A percentile compares a stretch with the other conserved stretches of the same genome.
Evolutionary conservation across 2,113 vertebrate genomes (phyloP).

Genomic region (Rhegmatorhina hoffmannsi): DNA sequence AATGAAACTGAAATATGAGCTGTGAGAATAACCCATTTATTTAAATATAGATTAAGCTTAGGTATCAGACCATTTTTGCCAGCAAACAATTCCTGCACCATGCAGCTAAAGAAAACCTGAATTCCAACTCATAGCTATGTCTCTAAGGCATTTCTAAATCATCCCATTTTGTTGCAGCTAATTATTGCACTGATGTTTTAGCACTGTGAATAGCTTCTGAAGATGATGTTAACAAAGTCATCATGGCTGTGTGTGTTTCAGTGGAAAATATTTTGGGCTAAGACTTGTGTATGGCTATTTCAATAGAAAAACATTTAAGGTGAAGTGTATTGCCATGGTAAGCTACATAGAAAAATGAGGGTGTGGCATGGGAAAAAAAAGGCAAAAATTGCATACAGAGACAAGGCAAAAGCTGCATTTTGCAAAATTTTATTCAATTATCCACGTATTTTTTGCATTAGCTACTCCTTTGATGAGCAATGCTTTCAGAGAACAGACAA

Average conservation of each 20-base stretch:
- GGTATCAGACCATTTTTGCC: not conserved
- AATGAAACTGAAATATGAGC: conserved; percentile 16
- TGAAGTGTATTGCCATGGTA: not conserved
- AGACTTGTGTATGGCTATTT: not conserved
- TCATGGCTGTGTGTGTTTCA: not conserved
- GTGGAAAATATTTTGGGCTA: conserved; percentile 17
- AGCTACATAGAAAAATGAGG: not conserved
- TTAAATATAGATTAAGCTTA: conserved; percentile 41
- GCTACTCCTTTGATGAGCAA: not conserved
- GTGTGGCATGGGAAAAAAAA: not conserved
- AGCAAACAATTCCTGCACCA: not conserved
- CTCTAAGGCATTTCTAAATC: conserved; percentile 9
- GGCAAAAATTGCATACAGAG: not conserved
- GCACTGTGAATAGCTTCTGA: not conserved
- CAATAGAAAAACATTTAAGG: conserved; percentile 36
- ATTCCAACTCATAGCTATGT: not conserved
- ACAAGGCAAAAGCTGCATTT: not conserved
- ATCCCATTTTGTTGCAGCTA: not conserved
- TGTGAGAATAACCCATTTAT: conserved; percentile 29
- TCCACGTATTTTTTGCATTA: not conserved
- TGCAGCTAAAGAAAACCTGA: not conserved
- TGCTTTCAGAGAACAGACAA: not conserved
- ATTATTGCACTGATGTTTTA: not conserved
- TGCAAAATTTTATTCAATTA: not conserved
- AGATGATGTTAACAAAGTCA: conserved; percentile 1